Base-by-base conservation (phyloP, 2,888 invertebrate genomes). In the Margaritifera margaritifera region DNA sequence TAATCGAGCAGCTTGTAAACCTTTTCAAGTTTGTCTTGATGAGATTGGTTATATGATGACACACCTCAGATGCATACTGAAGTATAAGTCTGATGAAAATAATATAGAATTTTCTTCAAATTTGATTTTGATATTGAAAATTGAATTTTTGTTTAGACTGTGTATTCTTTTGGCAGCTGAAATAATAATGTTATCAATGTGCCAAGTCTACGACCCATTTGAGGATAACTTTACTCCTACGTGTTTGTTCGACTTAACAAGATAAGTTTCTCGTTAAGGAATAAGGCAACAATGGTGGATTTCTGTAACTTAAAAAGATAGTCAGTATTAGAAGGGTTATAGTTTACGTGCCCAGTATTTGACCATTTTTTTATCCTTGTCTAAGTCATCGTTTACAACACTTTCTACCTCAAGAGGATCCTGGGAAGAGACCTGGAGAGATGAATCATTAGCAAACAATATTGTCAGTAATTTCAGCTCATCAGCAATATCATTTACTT, bases 91-190 rank as follows among this genome's bases (percentile, higher is more conserved):
- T 20, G n/a, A 70, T 15, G 24, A 53, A 69, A 19, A 69, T 68
- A 24, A 64, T 61, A 31, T 69, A 72, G 1, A 68, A 68, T 53
- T 69, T 64, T 62, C 69, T 63, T 50, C 60, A n/a, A 8, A 66
- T 50, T 62, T 52, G 57, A 52, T 61, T 52, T 19, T 64, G 53
- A n/a, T 64, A 24, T 6, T 24, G 65, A 24, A 66, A 66, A 64
- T 66, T 64, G 1, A 72, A 25, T 42, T 42, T 66, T 53, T 27
- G 27, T 61, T 42, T 67, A 74, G 64, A 22, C 60, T 63, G 51
- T 61, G 54, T 27, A 69, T 6, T 18, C 60, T 22, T 57, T 64
- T 63, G 8, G 69, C 66, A 11, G 72, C 61, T 25, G 59, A 20
- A n/a, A n/a, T 55, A 20, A 64, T 19, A 27, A 69, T 64, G 51